A percentile compares a stretch with the other conserved stretches of the same genome.
Conservation (phyloP, 2,113 vertebrate species). For the Clarias magur region DNA sequence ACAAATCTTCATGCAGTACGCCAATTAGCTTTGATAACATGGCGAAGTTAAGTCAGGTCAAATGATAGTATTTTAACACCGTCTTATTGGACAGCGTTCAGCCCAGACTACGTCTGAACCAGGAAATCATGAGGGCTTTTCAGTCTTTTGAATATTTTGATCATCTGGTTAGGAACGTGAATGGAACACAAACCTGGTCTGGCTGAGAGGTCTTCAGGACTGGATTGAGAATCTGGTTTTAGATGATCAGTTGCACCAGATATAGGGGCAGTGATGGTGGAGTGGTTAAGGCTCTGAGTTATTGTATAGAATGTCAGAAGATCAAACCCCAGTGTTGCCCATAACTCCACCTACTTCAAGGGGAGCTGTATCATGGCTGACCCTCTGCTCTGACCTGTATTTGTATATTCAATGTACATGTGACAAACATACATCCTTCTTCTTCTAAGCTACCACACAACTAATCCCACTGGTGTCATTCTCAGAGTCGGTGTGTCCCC, state of each 20-base stretch:
- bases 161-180: background rate
- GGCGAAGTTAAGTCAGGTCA: background rate
- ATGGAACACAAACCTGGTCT: background rate
- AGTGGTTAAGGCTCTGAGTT: background rate
- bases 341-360: background rate
- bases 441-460: background rate
- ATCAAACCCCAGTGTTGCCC: background rate
- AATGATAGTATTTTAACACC: background rate
- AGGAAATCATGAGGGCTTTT: background rate
- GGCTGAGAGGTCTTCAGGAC: background rate
- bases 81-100: no score
- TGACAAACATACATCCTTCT: background rate
- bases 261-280: background rate
- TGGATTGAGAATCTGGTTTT: background rate
- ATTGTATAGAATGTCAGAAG: background rate
- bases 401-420: no score
- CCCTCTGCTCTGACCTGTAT: background rate
- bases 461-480: background rate
- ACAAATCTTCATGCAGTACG: background rate
- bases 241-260: background rate
- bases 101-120: background rate
- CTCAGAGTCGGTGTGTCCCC: conserved; percentile 67
- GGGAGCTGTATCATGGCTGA: background rate
- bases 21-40: conserved; percentile 10
- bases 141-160: background rate